Conservation (phyloP, 2,888 invertebrate species). For the Microdon myrmicae region DNA sequence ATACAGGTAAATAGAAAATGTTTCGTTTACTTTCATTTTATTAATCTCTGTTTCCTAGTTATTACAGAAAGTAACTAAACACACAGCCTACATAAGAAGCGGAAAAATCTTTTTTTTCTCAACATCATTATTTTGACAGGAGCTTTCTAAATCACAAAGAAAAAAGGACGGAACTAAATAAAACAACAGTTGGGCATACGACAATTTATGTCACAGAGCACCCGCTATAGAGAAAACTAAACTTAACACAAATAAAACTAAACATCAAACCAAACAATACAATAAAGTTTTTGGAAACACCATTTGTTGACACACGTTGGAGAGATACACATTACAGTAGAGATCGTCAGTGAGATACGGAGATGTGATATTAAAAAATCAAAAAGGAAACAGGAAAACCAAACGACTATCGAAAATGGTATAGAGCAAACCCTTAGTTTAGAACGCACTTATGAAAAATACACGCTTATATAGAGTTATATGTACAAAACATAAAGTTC, state of each 20-base stretch:
- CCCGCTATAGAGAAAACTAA: no score
- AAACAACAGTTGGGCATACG: no score
- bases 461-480: conserved; percentile 36
- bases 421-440: conserved; percentile 24
- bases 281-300: no score
- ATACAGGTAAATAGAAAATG: conserved; percentile 17
- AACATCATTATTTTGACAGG: conserved; percentile 30
- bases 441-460: conserved; percentile 46
- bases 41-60: no score
- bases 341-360: conserved; percentile 13
- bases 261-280: no score
- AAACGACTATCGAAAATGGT: conserved; percentile 12
- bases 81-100: conserved; percentile 37
- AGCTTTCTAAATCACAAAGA: conserved; percentile 18
- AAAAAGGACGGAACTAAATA: conserved; percentile 2
- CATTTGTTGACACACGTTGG: no score
- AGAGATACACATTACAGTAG: conserved; percentile 1
- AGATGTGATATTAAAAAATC: conserved; percentile 5
- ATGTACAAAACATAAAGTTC: conserved; percentile 37
- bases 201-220: no score
- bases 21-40: conserved; percentile 12
- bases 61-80: conserved; percentile 26
- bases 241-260: no score
- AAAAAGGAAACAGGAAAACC: conserved; percentile 17
- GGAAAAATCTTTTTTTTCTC: conserved; percentile 10